Conservation (phyloP, 2,888 invertebrate species). For the Agrochola lota region DNA sequence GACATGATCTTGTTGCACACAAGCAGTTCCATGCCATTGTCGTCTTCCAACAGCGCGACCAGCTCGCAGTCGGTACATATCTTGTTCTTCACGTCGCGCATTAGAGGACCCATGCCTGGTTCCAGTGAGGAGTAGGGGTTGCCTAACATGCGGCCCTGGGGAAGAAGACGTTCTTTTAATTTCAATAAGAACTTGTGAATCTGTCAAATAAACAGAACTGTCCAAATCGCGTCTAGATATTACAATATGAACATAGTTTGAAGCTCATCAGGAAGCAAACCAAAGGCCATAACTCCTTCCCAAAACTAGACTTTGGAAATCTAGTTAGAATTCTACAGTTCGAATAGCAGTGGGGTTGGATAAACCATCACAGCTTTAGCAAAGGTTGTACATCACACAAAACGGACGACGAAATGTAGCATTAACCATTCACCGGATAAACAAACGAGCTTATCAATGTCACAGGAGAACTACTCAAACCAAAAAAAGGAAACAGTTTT, state of each 20-base stretch:
- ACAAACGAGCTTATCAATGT: background rate
- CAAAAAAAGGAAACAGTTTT: background rate
- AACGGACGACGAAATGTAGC: no score
- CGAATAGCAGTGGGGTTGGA: no score
- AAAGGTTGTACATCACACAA: no score
- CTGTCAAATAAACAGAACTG: no score
- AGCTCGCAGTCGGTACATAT: slow-evolving; percentile 99
- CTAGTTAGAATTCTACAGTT: no score
- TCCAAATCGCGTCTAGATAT: no score
- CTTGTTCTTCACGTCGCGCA: slow-evolving; percentile 99
- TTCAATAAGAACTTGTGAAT: background rate
- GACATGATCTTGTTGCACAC: slow-evolving; percentile 99
- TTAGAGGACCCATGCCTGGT: slow-evolving; percentile 98
- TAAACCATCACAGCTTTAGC: no score
- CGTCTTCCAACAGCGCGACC: slow-evolving; percentile 99
- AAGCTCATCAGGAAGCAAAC: no score
- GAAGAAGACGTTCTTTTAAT: background rate
- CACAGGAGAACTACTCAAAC: background rate
- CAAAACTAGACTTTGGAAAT: no score
- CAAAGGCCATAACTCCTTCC: no score
- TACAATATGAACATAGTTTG: no score
- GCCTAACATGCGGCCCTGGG: slow-evolving; percentile 97
- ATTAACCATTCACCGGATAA: no score
- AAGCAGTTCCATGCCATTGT: slow-evolving; percentile 99
- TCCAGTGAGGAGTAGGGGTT: slow-evolving; percentile 99